phyloP scores from a whole-genome alignment of 2,888 invertebrate genomes.

The Rhogogaster chlorosoma region DNA sequence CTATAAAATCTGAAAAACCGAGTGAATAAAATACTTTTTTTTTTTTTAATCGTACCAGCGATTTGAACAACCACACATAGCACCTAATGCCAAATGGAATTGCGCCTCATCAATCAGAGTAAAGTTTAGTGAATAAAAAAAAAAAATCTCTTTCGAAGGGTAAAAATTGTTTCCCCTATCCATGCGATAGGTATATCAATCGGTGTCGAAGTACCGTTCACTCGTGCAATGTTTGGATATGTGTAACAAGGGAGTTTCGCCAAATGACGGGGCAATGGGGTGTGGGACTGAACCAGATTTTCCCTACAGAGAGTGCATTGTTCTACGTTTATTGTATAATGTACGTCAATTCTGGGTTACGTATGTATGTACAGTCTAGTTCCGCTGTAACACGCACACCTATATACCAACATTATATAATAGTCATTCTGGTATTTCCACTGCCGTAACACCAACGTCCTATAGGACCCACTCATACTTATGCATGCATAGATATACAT shows the following conservation, averaged over 20 bases:
- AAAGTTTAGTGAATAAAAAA: background rate
- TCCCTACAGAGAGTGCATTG: slow-evolving; percentile 23
- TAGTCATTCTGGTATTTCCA: background rate
- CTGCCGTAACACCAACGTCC: background rate
- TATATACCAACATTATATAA: background rate
- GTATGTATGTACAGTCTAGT: slow-evolving; percentile 5
- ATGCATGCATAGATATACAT: background rate
- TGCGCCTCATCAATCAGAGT: background rate
- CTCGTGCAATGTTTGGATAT: background rate
- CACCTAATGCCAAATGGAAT: background rate
- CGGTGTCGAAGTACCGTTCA: background rate
- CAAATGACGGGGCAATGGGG: background rate
- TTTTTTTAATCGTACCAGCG: background rate
- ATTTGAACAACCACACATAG: background rate
- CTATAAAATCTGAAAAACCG: background rate
- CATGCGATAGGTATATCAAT: background rate
- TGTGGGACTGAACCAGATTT: slow-evolving; percentile 24
- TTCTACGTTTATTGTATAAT: slow-evolving; percentile 56
- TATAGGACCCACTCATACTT: background rate
- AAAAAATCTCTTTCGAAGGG: background rate
- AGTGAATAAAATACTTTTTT: background rate
- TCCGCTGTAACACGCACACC: background rate
- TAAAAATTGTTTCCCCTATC: background rate
- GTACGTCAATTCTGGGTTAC: slow-evolving; percentile 58
- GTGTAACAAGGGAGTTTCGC: slow-evolving; percentile 1